phyloP scores from a whole-genome alignment of 2,888 invertebrate species.

The Anarsia innoxiella region DNA sequence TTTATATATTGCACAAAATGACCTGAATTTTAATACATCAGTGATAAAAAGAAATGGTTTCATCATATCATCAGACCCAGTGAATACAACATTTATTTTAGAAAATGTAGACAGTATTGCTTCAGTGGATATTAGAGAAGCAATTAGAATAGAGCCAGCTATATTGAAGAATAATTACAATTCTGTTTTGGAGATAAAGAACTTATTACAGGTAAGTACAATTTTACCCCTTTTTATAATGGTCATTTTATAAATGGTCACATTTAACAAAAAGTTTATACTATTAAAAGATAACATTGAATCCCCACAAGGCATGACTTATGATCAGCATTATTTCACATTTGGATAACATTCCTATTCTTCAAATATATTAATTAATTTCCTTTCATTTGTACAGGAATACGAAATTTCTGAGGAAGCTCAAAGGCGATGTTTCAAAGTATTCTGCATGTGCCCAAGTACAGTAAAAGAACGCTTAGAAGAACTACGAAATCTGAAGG shows the following conservation, averaged over 20 bases:
- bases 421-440: conserved; percentile 66
- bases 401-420: conserved; percentile 73
- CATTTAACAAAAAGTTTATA: no score
- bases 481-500: conserved; percentile 72
- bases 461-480: conserved; percentile 75
- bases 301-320: no score
- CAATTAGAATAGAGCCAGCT: conserved; percentile 75
- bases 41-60: conserved; percentile 76
- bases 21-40: conserved; percentile 70
- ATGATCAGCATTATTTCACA: no score
- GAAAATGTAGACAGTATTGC: conserved; percentile 68
- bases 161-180: conserved; percentile 76
- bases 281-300: no score
- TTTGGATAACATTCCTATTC: no score
- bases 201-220: conserved; percentile 65
- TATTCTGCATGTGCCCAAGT: conserved; percentile 74
- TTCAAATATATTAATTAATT: no score
- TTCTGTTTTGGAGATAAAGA: conserved; percentile 68
- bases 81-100: conserved; percentile 73
- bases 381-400: conserved; percentile 45
- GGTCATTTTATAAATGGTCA: no score
- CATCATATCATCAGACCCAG: conserved; percentile 74
- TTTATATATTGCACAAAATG: conserved; percentile 68
- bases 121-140: conserved; percentile 71
- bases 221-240: no score